Evolutionary conservation across 2,113 vertebrate genomes (phyloP).

Genomic region (Camelus dromedarius): DNA sequence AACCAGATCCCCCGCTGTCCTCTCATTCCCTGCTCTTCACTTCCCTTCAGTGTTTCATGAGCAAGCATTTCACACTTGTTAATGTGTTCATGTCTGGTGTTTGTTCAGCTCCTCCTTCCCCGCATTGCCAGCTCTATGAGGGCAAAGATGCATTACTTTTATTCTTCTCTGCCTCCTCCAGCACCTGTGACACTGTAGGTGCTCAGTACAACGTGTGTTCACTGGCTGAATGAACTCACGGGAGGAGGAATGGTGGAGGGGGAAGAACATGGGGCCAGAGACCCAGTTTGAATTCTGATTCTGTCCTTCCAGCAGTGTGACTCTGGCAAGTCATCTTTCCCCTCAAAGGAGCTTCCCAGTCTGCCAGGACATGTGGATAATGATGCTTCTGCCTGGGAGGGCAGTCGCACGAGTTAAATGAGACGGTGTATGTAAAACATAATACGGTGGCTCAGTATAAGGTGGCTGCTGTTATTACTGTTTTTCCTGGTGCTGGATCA

Average conservation of each 20-base stretch:
- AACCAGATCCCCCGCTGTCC: not conserved
- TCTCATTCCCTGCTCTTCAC: not conserved
- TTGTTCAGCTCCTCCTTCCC: not conserved
- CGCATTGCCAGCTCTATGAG: not conserved
- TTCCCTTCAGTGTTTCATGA: not conserved
- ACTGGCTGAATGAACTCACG: not conserved
- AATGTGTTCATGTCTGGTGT: not conserved
- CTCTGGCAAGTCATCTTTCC: not conserved
- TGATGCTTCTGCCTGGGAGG: not conserved
- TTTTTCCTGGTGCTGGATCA: not conserved
- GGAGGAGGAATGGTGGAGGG: not conserved
- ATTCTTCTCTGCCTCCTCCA: not conserved
- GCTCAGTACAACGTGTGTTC: not conserved
- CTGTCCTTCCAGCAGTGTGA: not conserved
- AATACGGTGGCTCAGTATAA: not conserved
- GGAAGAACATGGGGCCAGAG: not conserved
- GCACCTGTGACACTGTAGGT: not conserved
- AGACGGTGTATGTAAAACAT: not conserved
- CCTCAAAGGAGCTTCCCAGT: not conserved
- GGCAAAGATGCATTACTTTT: not conserved
- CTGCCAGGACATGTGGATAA: not conserved
- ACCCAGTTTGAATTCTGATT: not conserved
- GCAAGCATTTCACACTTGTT: not conserved
- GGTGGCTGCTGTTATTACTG: not conserved
- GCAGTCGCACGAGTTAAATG: not conserved